Evolutionary conservation across 2,888 invertebrate genomes (phyloP).

Genomic region (Megaustenia siamemsis): DNA sequence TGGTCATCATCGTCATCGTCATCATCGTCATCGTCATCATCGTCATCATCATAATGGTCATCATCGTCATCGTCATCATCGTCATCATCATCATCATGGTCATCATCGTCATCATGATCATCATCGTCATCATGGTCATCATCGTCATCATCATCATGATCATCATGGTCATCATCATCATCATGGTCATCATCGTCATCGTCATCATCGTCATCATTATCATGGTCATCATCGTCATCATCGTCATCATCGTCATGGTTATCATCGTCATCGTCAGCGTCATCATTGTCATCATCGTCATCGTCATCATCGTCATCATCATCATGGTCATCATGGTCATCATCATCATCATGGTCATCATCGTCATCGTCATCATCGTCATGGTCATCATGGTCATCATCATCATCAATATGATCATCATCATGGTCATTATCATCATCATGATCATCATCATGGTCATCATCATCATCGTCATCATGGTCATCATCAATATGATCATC

Average conservation of each 20-base stretch:
- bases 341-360: too few species aligned
- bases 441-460: too few species aligned
- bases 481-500: too few species aligned
- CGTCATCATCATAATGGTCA: not conserved
- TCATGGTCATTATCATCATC: too few species aligned
- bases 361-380: not conserved
- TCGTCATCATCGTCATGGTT: not conserved
- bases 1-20: not conserved
- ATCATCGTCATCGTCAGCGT: not conserved
- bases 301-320: not conserved
- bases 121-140: constrained; percentile 10
- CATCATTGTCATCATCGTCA: not conserved
- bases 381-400: too few species aligned
- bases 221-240: not conserved
- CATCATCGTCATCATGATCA: not conserved
- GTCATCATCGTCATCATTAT: not conserved
- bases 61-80: not conserved
- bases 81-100: constrained; percentile 5
- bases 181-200: not conserved
- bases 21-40: not conserved
- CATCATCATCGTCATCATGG: too few species aligned
- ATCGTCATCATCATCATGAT: not conserved
- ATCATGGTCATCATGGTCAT: not conserved
- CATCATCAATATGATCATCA: too few species aligned
- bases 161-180: not conserved